Conservation (phyloP, 2,888 invertebrate species). For the Sphaerophoria taeniata region DNA sequence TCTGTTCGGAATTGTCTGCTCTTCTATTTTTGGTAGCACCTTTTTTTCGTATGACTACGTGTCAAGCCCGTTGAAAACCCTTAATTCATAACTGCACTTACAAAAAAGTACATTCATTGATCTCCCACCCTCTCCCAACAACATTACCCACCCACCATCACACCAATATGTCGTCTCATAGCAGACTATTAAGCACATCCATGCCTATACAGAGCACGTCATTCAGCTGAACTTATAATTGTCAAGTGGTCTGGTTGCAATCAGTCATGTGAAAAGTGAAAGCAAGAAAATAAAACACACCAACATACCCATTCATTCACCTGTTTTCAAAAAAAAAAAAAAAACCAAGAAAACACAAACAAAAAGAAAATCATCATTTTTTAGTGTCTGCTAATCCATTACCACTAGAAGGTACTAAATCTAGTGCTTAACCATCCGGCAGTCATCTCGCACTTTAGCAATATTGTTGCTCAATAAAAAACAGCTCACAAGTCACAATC, state of each 20-base stretch:
- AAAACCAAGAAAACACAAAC: background rate
- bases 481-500: no score
- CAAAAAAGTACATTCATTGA: no score
- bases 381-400: conserved; percentile 64
- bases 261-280: conserved; percentile 67
- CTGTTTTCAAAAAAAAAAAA: background rate
- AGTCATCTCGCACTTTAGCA: conserved; percentile 29
- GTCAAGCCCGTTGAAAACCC: no score
- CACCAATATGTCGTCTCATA: background rate
- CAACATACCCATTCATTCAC: no score
- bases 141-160: background rate
- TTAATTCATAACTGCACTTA: no score
- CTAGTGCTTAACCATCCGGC: conserved; percentile 36
- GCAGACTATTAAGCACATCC: background rate
- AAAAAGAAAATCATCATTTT: conserved; percentile 13
- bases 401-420: conserved; percentile 8
- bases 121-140: no score
- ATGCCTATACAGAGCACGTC: conserved; percentile 43
- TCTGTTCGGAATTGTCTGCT: no score
- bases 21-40: no score
- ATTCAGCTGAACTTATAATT: conserved; percentile 52
- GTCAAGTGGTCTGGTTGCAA: conserved; percentile 67
- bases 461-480: conserved; percentile 29
- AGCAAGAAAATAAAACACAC: conserved; percentile 31
- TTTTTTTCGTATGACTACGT: no score